Percentiles rank a stretch among this genome's conserved stretches.
phyloP scores from a whole-genome alignment of 2,113 vertebrate genomes.

The Sterna hirundo region DNA sequence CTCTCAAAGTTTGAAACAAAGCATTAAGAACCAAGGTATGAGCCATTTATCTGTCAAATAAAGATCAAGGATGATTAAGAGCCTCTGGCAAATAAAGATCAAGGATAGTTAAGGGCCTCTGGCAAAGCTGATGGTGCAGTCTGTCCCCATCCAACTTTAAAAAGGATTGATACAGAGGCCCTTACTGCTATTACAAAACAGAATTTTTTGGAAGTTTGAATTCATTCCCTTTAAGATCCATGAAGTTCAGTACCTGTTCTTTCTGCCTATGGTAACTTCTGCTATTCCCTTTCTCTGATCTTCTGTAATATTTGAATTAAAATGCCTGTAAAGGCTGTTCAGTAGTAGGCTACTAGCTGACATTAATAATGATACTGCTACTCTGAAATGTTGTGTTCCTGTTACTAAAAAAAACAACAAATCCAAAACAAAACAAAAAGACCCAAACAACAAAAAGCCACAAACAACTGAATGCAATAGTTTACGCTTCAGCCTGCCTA shows the following conservation, averaged over 20 bases:
- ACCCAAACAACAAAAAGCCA: neutral
- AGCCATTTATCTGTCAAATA: slow-evolving; percentile 70
- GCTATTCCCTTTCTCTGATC: neutral
- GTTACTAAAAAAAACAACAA: neutral
- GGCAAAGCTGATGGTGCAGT: slow-evolving; percentile 54
- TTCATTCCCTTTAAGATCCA: slow-evolving; percentile 8
- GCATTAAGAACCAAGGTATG: slow-evolving; percentile 60
- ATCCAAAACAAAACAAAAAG: neutral
- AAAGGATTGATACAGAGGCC: slow-evolving; percentile 53
- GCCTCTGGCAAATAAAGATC: slow-evolving; percentile 68
- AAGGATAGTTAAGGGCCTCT: slow-evolving; percentile 64
- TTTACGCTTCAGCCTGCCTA: neutral
- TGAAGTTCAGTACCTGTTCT: neutral
- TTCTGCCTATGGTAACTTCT: neutral
- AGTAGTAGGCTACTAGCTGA: neutral
- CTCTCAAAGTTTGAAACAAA: slow-evolving; percentile 69
- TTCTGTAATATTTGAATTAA: neutral
- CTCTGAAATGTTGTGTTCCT: neutral
- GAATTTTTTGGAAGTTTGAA: slow-evolving; percentile 62
- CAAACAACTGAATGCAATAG: neutral
- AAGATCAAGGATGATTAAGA: slow-evolving; percentile 75
- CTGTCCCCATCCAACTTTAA: slow-evolving; percentile 63
- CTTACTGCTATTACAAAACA: slow-evolving; percentile 63
- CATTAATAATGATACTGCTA: neutral
- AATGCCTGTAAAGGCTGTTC: neutral